These are phyloP conservation scores for Rafetus swinhoei DNA, from an alignment of 2,113 vertebrate species.

Conservation along the genomic window DNA sequence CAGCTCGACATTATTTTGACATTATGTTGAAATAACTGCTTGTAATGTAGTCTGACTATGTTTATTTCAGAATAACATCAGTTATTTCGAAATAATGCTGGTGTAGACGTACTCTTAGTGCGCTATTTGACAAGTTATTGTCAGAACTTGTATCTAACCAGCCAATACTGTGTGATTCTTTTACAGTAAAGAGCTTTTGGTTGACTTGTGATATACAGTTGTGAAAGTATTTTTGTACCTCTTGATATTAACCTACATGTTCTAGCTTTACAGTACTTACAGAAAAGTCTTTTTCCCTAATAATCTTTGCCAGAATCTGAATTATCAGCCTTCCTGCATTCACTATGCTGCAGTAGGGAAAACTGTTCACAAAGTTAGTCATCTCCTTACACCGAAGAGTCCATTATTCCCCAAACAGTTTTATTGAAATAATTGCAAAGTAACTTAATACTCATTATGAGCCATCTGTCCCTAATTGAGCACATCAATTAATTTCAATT, in stretches of 20 bases:
- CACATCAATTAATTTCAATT: background rate
- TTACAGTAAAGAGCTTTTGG: background rate
- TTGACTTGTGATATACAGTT: background rate
- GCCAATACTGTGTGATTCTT: background rate
- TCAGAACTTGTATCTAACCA: background rate
- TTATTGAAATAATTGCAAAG: background rate
- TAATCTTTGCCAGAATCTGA: background rate
- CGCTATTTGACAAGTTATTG: background rate
- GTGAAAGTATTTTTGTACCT: background rate
- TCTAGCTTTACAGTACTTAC: background rate
- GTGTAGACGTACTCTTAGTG: too few species aligned
- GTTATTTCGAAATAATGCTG: too few species aligned
- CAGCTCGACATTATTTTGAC: too few species aligned
- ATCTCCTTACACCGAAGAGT: background rate
- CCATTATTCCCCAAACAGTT: background rate
- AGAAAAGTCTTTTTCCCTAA: background rate
- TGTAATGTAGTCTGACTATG: too few species aligned
- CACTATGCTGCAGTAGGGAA: background rate
- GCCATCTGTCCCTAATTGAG: background rate
- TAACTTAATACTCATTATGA: background rate
- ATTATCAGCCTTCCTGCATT: background rate
- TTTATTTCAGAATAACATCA: too few species aligned
- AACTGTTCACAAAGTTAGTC: background rate
- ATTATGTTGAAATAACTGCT: too few species aligned
- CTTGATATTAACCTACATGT: background rate